Evolutionary conservation across 2,888 invertebrate species (phyloP).

Genomic region (Drosophila multiciliata): DNA sequence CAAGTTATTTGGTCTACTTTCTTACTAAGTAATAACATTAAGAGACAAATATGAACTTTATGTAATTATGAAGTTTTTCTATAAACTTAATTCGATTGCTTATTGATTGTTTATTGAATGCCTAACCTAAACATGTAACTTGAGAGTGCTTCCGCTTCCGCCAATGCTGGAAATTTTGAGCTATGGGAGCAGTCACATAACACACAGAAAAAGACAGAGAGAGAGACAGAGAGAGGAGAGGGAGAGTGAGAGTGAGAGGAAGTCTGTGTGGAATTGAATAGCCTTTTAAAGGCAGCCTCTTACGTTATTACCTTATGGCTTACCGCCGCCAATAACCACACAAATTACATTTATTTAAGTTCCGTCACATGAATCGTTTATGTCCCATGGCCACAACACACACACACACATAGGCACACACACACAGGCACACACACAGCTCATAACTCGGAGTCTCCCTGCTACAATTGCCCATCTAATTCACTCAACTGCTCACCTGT

Average conservation of each 20-base stretch:
- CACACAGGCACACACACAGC: background rate
- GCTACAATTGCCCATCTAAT: conserved; percentile 79
- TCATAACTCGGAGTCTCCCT: conserved; percentile 50
- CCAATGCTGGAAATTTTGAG: background rate
- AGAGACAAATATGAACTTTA: conserved; percentile 19
- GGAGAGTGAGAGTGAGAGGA: background rate
- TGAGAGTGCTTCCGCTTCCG: conserved; percentile 33
- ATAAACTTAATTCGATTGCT: conserved; percentile 47
- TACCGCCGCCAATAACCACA: conserved; percentile 72
- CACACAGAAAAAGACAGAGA: conserved; percentile 9
- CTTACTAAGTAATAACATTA: conserved; percentile 10
- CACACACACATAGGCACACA: conserved; percentile 10
- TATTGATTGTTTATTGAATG: conserved; percentile 42
- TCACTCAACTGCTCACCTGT: conserved; percentile 74
- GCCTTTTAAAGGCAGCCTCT: conserved; percentile 52
- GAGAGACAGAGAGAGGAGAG: background rate
- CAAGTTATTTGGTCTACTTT: background rate
- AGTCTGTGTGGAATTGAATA: conserved; percentile 54
- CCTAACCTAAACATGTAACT: conserved; percentile 24
- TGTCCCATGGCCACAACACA: conserved; percentile 34
- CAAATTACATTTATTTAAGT: conserved; percentile 80
- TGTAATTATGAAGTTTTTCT: conserved; percentile 36
- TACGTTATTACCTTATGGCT: conserved; percentile 43
- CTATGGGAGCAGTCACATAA: background rate
- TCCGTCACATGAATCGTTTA: conserved; percentile 79